Base-by-base conservation (phyloP, 1,140 invertebrate genomes). In the Scaptomyza graminum region DNA sequence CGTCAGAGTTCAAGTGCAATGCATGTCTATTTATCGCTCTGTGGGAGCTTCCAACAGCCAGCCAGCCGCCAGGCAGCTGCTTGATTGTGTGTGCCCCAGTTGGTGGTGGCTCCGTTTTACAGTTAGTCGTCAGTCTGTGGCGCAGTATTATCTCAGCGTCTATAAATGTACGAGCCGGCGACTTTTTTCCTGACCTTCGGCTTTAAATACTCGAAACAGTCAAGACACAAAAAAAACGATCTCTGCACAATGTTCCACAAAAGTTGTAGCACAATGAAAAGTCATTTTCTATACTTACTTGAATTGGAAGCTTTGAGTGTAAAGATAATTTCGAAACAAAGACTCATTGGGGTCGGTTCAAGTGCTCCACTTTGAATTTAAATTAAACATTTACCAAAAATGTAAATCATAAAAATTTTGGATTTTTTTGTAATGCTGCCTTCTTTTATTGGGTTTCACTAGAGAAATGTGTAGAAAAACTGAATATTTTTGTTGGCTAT, bases 1-100 rank as follows among this genome's bases (percentile, higher is more conserved):
- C 50, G 59, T 47, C 41, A 69, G 41, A 62, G 57, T 67, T 72
- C 69, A 67, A 72, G 63, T 72, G 63, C 69, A 67, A 15, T 55
- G 22, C 37, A n/a, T 41, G 37, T 41, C 37, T 41, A 41, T 54
- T 56, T 67, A 72, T 72, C 69, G 69, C 69, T 72, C 69, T 72
- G 63, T 72, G 69, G 69, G 69, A 67, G 69, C 66, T 59, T 16
- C 37, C 11, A n/a, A 31, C 12, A 51, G 9, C 13, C 5, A 9
- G 28, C 41, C 69, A 72, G 63, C 68, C 65, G 61, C 8, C 5
- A 9, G 28, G 49, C 69, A 72, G 63, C 68, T 71, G 61, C 8
- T 3, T 41, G 5, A 6, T 1, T 31, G 28, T 39, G 3, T 41
- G 37, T 66, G 61, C 52, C 16, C 66, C 66, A 69, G 59, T 64